A percentile compares a stretch with the other conserved stretches of the same genome.
Evolutionary conservation across 2,113 vertebrate genomes (phyloP).

Genomic region (Rhinopomastus cyanomelas): DNA sequence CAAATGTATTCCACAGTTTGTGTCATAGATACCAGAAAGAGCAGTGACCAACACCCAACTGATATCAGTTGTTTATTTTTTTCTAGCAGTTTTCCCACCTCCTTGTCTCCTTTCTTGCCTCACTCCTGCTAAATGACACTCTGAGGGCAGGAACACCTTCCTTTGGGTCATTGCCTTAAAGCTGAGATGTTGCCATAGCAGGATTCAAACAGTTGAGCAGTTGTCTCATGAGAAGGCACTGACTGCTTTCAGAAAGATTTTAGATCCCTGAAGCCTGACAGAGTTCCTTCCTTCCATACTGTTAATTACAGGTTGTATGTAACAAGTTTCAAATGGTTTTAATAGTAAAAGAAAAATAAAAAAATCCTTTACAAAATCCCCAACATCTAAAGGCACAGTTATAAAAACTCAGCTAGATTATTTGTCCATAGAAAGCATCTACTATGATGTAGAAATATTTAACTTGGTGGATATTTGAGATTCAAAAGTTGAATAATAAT

Average conservation of each 20-base stretch:
- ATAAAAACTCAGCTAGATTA: neutral
- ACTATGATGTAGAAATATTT: neutral
- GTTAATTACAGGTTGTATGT: neutral
- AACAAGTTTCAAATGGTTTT: neutral
- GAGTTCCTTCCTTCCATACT: neutral
- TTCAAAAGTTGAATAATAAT: neutral
- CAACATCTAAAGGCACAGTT: neutral
- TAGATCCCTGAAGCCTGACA: neutral
- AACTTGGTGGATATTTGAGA: neutral
- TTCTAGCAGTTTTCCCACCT: neutral
- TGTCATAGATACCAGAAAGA: neutral
- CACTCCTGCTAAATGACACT: neutral
- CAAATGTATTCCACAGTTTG: neutral
- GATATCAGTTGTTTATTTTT: neutral
- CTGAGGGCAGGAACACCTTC: neutral
- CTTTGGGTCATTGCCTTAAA: neutral
- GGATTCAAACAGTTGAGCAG: neutral
- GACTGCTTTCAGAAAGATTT: neutral
- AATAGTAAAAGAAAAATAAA: neutral
- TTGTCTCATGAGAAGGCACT: neutral
- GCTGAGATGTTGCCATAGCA: neutral
- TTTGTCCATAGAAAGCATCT: neutral
- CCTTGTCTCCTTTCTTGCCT: neutral
- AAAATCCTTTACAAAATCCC: neutral
- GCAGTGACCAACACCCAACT: neutral